Evolutionary conservation across 2,113 vertebrate genomes (phyloP).

Genomic region (Prunella fulvescens): DNA sequence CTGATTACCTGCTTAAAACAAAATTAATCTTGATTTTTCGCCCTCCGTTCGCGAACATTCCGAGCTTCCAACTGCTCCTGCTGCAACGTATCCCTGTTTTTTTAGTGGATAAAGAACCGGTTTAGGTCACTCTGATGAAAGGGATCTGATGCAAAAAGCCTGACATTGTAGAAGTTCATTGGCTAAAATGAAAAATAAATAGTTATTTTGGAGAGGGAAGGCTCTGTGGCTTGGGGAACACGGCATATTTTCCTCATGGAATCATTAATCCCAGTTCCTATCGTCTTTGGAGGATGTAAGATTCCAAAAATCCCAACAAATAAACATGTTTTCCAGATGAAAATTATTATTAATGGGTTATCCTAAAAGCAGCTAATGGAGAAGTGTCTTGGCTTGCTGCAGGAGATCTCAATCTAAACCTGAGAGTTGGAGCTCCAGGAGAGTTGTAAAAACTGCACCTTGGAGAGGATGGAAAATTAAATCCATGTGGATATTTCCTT

Average conservation of each 20-base stretch:
- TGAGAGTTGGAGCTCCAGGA: not conserved
- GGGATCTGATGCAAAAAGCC: conserved; percentile 6
- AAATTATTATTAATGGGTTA: conserved; percentile 42
- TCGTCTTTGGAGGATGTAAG: not conserved
- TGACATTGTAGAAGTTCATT: not conserved
- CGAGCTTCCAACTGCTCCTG: not conserved
- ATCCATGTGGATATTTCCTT: not conserved
- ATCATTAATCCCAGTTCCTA: conserved; percentile 39
- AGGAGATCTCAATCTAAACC: not conserved
- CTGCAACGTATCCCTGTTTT: not conserved
- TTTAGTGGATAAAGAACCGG: not conserved
- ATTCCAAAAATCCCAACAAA: conserved; percentile 6
- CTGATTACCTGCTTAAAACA: conserved; percentile 20
- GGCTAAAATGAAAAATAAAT: conserved; percentile 57
- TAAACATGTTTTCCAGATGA: conserved; percentile 54
- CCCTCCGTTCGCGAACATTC: not conserved
- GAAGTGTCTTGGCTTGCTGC: not conserved
- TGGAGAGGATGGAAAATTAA: not conserved
- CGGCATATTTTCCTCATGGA: conserved; percentile 54
- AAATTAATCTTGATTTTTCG: not conserved
- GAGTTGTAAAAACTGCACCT: not conserved
- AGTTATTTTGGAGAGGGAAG: conserved; percentile 50
- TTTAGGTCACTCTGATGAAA: conserved; percentile 32
- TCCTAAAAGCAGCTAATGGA: not conserved
- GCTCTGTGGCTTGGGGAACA: not conserved